Evolutionary conservation across 2,797 vertebrate genomes (phyloP).

Genomic region (Chrosomus eos): DNA sequence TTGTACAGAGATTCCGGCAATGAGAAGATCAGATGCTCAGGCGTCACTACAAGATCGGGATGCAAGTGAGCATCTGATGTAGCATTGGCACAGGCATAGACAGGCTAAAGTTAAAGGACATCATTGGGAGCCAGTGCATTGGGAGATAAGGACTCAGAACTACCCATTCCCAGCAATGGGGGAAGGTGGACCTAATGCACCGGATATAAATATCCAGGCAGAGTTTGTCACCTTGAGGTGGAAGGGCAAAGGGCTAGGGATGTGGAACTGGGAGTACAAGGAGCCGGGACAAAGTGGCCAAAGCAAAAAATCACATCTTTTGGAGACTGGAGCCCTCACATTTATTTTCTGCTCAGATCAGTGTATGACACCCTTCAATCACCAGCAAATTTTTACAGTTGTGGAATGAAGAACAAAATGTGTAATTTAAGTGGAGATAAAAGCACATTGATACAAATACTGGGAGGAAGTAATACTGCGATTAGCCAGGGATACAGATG

Average conservation of each 20-base stretch:
- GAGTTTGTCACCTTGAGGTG: slow-evolving; percentile 9
- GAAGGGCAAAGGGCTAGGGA: not conserved
- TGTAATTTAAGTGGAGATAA: too few relatives aligned
- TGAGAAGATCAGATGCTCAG: not conserved
- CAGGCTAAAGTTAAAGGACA: slow-evolving; percentile 25
- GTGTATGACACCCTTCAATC: too few relatives aligned
- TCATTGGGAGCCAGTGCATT: slow-evolving; percentile 10
- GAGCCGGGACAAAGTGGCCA: not conserved
- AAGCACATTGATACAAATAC: too few relatives aligned
- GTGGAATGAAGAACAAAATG: too few relatives aligned
- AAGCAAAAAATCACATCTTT: not conserved
- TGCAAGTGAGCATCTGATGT: slow-evolving; percentile 33
- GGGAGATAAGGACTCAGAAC: slow-evolving; percentile 32
- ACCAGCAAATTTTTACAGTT: too few relatives aligned
- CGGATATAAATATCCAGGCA: slow-evolving; percentile 37
- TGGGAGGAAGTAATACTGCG: too few relatives aligned
- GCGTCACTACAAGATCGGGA: too few relatives aligned
- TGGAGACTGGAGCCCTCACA: not conserved
- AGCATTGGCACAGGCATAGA: not conserved
- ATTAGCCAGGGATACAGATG: too few relatives aligned
- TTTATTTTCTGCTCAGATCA: too few relatives aligned
- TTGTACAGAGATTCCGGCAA: not conserved
- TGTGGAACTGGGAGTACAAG: not conserved
- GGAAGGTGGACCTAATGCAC: slow-evolving; percentile 14
- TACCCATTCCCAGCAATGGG: slow-evolving; percentile 41